Percentiles rank a stretch among this genome's conserved stretches.
These are phyloP conservation scores for Spea bombifrons DNA, from an alignment of 2,113 vertebrate genomes.

Conservation along the genomic window DNA sequence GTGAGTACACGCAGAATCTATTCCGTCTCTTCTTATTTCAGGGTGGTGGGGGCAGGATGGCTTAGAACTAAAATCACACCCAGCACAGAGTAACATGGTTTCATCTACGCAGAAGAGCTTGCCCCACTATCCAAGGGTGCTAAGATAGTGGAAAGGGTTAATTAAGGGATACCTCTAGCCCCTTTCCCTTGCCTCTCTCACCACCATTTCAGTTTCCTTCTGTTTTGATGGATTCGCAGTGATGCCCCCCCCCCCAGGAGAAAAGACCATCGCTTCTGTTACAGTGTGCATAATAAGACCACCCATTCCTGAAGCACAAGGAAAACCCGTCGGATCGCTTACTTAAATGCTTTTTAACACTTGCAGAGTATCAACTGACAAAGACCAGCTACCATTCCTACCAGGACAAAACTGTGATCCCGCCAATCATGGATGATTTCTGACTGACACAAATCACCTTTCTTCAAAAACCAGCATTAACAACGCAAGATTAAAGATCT, in stretches of 20 bases:
- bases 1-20: no score
- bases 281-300: neutral
- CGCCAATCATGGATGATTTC: slow-evolving; percentile 39
- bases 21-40: no score
- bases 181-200: slow-evolving; percentile 35
- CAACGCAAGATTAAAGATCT: slow-evolving; percentile 16
- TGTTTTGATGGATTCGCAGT: slow-evolving; percentile 8
- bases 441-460: slow-evolving; percentile 38
- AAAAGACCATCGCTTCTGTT: slow-evolving; percentile 40
- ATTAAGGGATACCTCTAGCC: neutral
- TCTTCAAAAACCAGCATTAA: slow-evolving; percentile 37
- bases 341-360: slow-evolving; percentile 34
- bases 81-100: no score
- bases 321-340: slow-evolving; percentile 55
- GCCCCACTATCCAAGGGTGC: no score
- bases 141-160: no score
- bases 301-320: slow-evolving; percentile 66
- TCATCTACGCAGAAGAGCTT: no score
- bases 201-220: slow-evolving; percentile 7
- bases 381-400: slow-evolving; percentile 37
- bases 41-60: neutral
- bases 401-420: slow-evolving; percentile 35
- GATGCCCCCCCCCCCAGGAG: slow-evolving; percentile 2
- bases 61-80: no score
- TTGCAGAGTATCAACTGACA: slow-evolving; percentile 28